Conservation (phyloP, 2,113 vertebrate species). For the Poeciliopsis turrubarensis region DNA sequence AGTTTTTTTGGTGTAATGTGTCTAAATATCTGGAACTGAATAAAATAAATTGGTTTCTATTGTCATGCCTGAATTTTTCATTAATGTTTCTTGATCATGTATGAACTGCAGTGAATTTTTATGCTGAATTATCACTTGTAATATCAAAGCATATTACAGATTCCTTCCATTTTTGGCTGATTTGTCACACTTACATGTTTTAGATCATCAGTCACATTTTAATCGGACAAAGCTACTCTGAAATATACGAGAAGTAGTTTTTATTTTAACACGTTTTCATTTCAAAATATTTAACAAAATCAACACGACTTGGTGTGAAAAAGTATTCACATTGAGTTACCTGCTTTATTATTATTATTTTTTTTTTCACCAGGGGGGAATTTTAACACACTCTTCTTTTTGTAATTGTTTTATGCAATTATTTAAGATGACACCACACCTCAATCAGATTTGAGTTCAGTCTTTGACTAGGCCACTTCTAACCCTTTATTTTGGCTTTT, state of each 20-base stretch:
- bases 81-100: neutral
- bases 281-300: neutral
- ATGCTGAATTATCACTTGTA: neutral
- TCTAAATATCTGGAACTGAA: too few species aligned
- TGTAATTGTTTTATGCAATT: too few species aligned
- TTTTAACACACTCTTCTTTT: too few species aligned
- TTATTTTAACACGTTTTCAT: neutral
- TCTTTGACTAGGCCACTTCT: too few species aligned
- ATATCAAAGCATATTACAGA: neutral
- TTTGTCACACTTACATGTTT: neutral
- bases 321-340: too few species aligned
- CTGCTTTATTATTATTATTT: too few species aligned
- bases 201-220: neutral
- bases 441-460: too few species aligned
- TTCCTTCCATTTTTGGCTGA: too few species aligned
- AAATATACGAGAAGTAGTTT: neutral
- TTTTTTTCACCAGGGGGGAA: too few species aligned
- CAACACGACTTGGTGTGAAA: too few species aligned
- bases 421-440: too few species aligned
- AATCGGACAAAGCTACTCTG: neutral
- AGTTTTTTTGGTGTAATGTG: neutral
- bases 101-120: neutral
- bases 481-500: too few species aligned
- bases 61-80: neutral
- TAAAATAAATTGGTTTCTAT: neutral